phyloP scores from a whole-genome alignment of 37 sponge, comb jelly and placozoan species.

The Eunapius fragilis region DNA sequence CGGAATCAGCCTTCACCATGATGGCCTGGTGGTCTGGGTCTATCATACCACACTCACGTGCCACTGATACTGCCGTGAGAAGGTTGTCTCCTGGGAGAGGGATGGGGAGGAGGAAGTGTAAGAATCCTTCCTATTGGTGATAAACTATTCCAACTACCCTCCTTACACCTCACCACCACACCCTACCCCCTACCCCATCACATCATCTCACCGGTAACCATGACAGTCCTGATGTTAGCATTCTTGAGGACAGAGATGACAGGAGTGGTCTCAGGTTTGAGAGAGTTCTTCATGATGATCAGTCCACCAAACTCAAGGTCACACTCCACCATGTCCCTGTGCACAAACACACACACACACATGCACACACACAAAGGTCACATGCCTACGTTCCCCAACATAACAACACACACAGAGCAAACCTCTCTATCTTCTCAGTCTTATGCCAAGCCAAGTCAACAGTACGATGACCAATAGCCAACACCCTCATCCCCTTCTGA shows the following conservation, averaged over 20 bases:
- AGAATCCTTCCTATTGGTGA: too few relatives aligned
- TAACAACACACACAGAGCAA: background rate
- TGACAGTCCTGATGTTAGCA: constrained; percentile 77
- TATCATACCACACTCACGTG: constrained; percentile 85
- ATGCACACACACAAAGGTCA: too few relatives aligned
- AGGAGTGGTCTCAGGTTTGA: constrained; percentile 84
- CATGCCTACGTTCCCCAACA: too few relatives aligned
- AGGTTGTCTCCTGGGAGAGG: constrained; percentile 80
- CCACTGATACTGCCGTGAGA: constrained; percentile 88
- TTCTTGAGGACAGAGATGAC: constrained; percentile 55
- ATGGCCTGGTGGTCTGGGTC: constrained; percentile 29
- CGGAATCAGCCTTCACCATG: constrained; percentile 16
- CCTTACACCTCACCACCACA: too few relatives aligned
- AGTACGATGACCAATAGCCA: constrained; percentile 75
- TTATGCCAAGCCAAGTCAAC: constrained; percentile 77
- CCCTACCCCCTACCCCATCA: too few relatives aligned
- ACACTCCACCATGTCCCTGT: constrained; percentile 74
- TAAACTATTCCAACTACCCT: too few relatives aligned
- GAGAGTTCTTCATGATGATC: constrained; percentile 85
- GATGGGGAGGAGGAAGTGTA: background rate
- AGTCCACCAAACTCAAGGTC: constrained; percentile 87
- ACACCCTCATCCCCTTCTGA: constrained; percentile 72
- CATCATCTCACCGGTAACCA: constrained; percentile 78
- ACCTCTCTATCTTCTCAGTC: constrained; percentile 19
- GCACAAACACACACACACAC: background rate